phyloP scores from a whole-genome alignment of 2,888 invertebrate species.

The Helicoverpa assulta region DNA sequence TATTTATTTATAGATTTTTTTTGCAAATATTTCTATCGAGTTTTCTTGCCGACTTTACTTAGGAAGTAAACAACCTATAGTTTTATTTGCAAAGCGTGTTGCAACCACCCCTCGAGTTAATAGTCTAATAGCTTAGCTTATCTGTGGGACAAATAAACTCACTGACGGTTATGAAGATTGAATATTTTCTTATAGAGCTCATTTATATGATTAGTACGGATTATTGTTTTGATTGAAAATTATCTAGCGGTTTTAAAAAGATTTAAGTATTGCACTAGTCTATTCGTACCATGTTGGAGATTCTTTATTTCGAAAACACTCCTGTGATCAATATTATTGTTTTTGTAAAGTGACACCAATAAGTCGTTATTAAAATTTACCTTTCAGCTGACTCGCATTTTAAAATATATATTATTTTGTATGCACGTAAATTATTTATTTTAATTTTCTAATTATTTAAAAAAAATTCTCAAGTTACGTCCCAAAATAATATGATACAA shows the following conservation, averaged over 20 bases:
- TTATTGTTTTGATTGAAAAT: background rate
- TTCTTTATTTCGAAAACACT: background rate
- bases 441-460: too few species aligned
- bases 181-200: conserved; percentile 27
- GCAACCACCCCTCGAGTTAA: conserved; percentile 9
- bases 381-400: too few species aligned
- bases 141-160: conserved; percentile 44
- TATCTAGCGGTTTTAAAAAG: background rate
- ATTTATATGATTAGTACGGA: background rate
- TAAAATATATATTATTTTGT: too few species aligned
- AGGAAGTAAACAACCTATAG: conserved; percentile 34
- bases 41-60: conserved; percentile 25
- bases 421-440: too few species aligned
- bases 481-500: background rate
- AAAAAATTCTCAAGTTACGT: background rate
- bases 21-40: background rate
- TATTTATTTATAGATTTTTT: background rate
- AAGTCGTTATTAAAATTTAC: too few species aligned
- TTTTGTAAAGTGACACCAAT: too few species aligned
- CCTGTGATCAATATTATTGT: too few species aligned
- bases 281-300: background rate
- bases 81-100: conserved; percentile 34
- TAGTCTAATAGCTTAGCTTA: conserved; percentile 31
- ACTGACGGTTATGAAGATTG: conserved; percentile 58
- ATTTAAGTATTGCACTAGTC: too few species aligned